Conservation (phyloP, 1,140 invertebrate species). For the Lysiphlebus fabarum region DNA sequence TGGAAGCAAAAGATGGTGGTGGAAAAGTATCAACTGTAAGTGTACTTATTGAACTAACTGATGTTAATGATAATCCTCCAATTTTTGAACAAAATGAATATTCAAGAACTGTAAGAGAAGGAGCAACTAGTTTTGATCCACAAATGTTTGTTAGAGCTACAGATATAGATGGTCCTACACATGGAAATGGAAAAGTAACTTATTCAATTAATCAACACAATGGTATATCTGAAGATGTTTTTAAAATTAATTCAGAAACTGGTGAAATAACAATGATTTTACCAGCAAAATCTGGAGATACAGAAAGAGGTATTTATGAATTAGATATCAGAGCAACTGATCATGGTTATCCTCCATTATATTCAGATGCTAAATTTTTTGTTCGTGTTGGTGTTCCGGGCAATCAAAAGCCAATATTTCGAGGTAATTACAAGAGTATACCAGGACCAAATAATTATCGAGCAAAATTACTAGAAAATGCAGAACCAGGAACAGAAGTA, state of each 20-base stretch:
- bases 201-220: slow-evolving; percentile 71
- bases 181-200: slow-evolving; percentile 65
- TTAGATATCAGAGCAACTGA: slow-evolving; percentile 69
- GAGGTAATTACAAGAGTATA: slow-evolving; percentile 63
- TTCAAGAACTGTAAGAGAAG: slow-evolving; percentile 69
- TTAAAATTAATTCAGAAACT: slow-evolving; percentile 62
- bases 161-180: slow-evolving; percentile 67
- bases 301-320: slow-evolving; percentile 71
- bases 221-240: slow-evolving; percentile 57
- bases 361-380: slow-evolving; percentile 63
- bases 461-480: slow-evolving; percentile 69
- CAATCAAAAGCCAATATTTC: slow-evolving; percentile 73
- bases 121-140: slow-evolving; percentile 69
- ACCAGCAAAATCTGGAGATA: slow-evolving; percentile 67
- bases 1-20: slow-evolving; percentile 75
- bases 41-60: slow-evolving; percentile 68
- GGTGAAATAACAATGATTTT: slow-evolving; percentile 67
- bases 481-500: slow-evolving; percentile 65
- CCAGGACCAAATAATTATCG: slow-evolving; percentile 66
- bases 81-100: slow-evolving; percentile 72
- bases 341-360: slow-evolving; percentile 64
- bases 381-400: slow-evolving; percentile 73
- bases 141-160: slow-evolving; percentile 72
- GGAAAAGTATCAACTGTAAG: slow-evolving; percentile 66
- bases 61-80: slow-evolving; percentile 83